phyloP scores from a whole-genome alignment of 2,888 invertebrate genomes.

The Oscheius myriophilus region DNA sequence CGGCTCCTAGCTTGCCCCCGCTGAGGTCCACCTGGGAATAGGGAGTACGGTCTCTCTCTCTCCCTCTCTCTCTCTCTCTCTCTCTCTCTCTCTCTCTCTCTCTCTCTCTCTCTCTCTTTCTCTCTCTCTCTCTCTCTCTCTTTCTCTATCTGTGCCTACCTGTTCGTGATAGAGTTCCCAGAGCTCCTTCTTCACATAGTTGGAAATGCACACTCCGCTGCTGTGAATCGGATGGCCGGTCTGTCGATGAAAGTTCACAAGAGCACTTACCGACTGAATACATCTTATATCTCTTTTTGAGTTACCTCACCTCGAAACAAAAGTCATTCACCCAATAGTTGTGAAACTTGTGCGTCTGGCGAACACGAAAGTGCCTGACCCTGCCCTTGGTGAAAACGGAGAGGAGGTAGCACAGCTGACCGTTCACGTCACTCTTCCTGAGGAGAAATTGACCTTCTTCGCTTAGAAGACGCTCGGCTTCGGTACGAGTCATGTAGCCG shows the following conservation, averaged over 20 bases:
- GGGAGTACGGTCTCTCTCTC: no score
- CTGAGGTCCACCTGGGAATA: slow-evolving; percentile 40
- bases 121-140: slow-evolving; percentile 3
- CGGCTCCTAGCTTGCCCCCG: slow-evolving; percentile 50
- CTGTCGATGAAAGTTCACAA: slow-evolving; percentile 53
- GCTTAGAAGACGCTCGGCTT: slow-evolving; percentile 38
- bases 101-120: no score
- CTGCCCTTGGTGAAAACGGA: slow-evolving; percentile 37
- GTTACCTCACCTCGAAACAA: slow-evolving; percentile 46
- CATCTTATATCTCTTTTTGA: neutral
- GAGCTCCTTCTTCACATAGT: slow-evolving; percentile 41
- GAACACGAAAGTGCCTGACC: slow-evolving; percentile 44
- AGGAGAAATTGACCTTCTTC: slow-evolving; percentile 52
- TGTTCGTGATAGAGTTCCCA: slow-evolving; percentile 63
- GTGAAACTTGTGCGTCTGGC: slow-evolving; percentile 36
- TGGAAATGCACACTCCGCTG: slow-evolving; percentile 35
- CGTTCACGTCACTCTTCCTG: slow-evolving; percentile 42
- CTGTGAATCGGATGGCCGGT: slow-evolving; percentile 39
- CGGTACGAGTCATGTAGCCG: slow-evolving; percentile 55
- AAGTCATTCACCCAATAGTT: slow-evolving; percentile 46
- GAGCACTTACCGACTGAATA: slow-evolving; percentile 47
- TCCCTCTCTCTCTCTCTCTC: slow-evolving; percentile 3
- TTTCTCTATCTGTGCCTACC: slow-evolving; percentile 28
- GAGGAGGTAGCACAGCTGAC: slow-evolving; percentile 35
- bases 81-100: no score